A percentile compares a stretch with the other conserved stretches of the same genome.
Conservation (phyloP, 1,140 invertebrate genomes). For the Delia radicum region DNA sequence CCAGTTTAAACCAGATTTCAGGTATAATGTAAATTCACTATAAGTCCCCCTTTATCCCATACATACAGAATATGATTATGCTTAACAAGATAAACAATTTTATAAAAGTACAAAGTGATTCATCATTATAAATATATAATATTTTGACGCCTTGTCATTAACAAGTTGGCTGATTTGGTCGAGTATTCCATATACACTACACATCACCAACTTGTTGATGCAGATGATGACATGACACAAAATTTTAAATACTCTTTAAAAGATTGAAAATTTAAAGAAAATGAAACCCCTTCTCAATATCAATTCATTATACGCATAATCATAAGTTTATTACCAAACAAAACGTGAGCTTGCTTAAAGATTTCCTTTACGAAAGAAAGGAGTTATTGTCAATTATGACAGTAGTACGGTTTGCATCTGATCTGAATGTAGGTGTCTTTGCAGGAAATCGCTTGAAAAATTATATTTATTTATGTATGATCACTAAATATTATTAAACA, state of each 20-base stretch:
- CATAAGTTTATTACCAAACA: not conserved
- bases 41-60: not conserved
- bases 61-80: not conserved
- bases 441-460: not conserved
- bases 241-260: not conserved
- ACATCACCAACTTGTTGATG: not conserved
- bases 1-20: no score
- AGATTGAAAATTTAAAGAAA: not conserved
- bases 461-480: not conserved
- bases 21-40: not conserved
- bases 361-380: not conserved
- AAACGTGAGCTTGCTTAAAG: constrained; percentile 1
- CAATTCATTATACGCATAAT: not conserved
- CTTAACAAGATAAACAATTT: not conserved
- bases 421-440: not conserved
- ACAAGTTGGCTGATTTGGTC: constrained; percentile 19
- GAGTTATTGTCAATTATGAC: not conserved
- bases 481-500: not conserved
- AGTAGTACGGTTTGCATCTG: not conserved
- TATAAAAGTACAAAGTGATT: not conserved
- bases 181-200: no score
- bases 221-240: not conserved
- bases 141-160: constrained; percentile 22
- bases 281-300: not conserved
- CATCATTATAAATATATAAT: not conserved